phyloP scores from a whole-genome alignment of 2,888 invertebrate species.

The Drosophila helvetica region DNA sequence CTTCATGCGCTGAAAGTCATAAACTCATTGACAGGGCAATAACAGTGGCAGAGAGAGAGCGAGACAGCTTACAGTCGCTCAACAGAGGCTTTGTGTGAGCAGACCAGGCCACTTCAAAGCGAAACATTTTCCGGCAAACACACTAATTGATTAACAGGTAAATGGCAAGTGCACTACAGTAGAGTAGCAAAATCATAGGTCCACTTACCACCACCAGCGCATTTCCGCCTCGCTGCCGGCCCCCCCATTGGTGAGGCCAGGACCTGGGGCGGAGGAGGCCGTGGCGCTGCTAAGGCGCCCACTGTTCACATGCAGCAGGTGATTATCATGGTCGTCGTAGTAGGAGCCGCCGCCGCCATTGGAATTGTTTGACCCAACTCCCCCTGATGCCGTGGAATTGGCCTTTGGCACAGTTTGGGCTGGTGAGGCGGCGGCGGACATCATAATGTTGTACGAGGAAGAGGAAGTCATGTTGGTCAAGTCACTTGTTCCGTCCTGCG shows the following conservation, averaged over 20 bases:
- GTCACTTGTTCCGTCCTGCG: conserved; percentile 18
- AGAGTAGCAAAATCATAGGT: background rate
- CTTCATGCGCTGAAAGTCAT: conserved; percentile 4
- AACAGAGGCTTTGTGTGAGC: conserved; percentile 3
- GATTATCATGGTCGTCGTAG: conserved; percentile 66
- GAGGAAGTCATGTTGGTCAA: conserved; percentile 34
- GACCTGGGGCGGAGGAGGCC: conserved; percentile 78
- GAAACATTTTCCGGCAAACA: background rate
- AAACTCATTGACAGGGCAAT: conserved; percentile 22
- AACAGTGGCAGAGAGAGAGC: background rate
- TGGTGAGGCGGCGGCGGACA: conserved; percentile 28
- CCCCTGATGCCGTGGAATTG: conserved; percentile 8
- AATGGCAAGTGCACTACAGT: background rate
- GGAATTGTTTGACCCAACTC: conserved; percentile 3
- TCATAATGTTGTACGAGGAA: conserved; percentile 32
- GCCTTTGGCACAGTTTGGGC: conserved; percentile 67
- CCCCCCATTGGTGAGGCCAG: conserved; percentile 56
- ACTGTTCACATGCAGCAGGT: conserved; percentile 58
- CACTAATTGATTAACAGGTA: conserved; percentile 21
- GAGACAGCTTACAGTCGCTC: background rate
- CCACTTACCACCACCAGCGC: conserved; percentile 84
- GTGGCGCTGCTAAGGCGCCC: conserved; percentile 49
- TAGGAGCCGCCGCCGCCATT: conserved; percentile 18
- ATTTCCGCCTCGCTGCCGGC: conserved; percentile 81
- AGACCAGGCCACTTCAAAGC: conserved; percentile 16